Percentiles rank a stretch among this genome's conserved stretches.
Evolutionary conservation across 1,140 invertebrate species (phyloP).

Genomic region (Drosophila arawakana): DNA sequence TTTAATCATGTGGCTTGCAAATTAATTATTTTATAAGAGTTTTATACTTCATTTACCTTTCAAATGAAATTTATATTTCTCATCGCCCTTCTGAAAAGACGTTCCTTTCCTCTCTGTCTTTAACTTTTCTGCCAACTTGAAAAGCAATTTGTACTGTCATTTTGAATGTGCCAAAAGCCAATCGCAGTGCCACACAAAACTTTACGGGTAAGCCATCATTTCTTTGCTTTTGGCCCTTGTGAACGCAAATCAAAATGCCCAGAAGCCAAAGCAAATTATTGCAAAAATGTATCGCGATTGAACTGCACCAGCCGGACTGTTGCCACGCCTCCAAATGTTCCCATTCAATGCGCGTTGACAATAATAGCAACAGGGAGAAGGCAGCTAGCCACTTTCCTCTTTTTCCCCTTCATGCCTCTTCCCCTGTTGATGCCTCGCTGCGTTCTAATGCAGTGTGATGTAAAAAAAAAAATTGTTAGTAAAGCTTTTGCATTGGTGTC

Average conservation of each 20-base stretch:
- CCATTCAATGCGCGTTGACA: constrained; percentile 36
- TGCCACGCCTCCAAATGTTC: background rate
- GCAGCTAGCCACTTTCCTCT: background rate
- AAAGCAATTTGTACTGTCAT: constrained; percentile 8
- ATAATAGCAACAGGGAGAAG: constrained; percentile 28
- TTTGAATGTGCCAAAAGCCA: background rate
- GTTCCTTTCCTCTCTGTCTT: background rate
- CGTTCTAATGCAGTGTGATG: constrained; percentile 58
- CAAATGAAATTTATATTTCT: too few species aligned
- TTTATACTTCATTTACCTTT: too few species aligned
- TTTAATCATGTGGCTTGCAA: background rate
- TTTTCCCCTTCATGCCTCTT: background rate
- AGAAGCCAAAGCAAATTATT: constrained; percentile 54
- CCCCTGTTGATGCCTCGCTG: constrained; percentile 49
- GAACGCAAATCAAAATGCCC: constrained; percentile 38
- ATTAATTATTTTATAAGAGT: too few species aligned
- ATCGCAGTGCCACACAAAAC: background rate
- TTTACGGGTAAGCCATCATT: background rate
- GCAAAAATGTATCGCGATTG: constrained; percentile 48
- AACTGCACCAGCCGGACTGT: constrained; percentile 13
- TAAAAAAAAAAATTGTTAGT: constrained; percentile 21
- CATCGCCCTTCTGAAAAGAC: too few species aligned
- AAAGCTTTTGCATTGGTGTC: constrained; percentile 36
- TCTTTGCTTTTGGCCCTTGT: background rate
- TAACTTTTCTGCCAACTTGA: background rate